Evolutionary conservation across 2,113 vertebrate genomes (phyloP), one percentile per base, ranked within the genome.

Genomic region (Grus americana): DNA sequence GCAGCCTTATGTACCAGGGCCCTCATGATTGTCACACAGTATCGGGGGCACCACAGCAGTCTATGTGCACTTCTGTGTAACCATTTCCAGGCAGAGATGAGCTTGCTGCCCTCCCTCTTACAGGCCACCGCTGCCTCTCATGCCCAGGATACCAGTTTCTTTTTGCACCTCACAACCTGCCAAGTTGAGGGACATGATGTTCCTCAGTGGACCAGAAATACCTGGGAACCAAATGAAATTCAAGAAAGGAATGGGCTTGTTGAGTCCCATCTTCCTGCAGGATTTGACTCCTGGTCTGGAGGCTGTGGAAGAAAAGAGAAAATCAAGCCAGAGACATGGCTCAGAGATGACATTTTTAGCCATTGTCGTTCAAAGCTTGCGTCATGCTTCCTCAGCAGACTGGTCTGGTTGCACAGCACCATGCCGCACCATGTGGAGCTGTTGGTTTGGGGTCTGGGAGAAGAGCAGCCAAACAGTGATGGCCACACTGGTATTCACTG

Each of bases 241-340:
- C 0, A 0, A 19, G 23, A 32, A 71, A 1, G 1, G 30, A 87
- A n/a, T 15, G 22, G 8, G 8, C 15, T 80, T 58, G 36, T 9
- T 58, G 54, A 22, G 52, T 46, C 40, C n/a, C 27, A 12, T 22
- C 24, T 12, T 55, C 29, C 5, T 46, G 55, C 5, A n/a, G 63
- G 22, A 40, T 71, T 87, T 50, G 50, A 16, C 17, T 87, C 27
- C 16, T 40, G 58, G 12, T 47, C 21, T 54, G 49, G 62, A 73
- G 30, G 34, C 14, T 86, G 44, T 23, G 40, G n/a, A 70, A 73
- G 30, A 85, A 83, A 40, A 44, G 18, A 88, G 58, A 65, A 57
- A 30, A 61, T 32, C 27, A 46, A 73, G 30, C 3, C 38, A 68
- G 22, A 24, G 17, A 15, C 1, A 4, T 3, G 7, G 2, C n/a